Percentiles rank a stretch among this genome's conserved stretches.
Evolutionary conservation across 2,797 vertebrate species (phyloP).

Genomic region (Poecile montanus): DNA sequence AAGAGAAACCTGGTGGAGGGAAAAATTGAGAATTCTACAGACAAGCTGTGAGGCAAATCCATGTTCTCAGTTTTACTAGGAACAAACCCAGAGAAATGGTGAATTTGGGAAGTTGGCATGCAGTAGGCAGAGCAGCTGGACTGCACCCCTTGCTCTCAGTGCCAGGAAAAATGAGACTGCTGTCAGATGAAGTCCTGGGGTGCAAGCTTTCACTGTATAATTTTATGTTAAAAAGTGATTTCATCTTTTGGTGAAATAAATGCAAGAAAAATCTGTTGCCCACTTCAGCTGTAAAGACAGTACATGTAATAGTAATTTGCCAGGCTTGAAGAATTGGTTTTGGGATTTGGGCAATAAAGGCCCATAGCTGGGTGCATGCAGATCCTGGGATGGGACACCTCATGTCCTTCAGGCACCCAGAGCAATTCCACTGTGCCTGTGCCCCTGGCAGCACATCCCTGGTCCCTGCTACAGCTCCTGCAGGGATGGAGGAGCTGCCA

Average conservation of each 20-base stretch:
- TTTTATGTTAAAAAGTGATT: background rate
- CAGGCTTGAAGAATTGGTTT: background rate
- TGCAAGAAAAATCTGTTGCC: background rate
- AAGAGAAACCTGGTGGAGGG: background rate
- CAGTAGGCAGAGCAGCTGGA: background rate
- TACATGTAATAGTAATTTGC: background rate
- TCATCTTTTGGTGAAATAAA: background rate
- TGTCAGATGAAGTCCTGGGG: background rate
- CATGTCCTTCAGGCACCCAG: background rate
- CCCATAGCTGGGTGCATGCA: rapidly evolving
- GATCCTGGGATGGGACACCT: background rate
- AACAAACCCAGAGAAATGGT: background rate
- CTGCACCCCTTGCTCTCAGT: background rate
- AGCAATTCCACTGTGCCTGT: background rate
- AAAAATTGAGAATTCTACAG: background rate
- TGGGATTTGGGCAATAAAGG: background rate
- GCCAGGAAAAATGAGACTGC: background rate
- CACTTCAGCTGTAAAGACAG: background rate
- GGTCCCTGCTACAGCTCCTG: background rate
- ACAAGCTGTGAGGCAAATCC: background rate
- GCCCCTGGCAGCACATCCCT: background rate
- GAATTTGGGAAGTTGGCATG: background rate
- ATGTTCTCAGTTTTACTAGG: background rate
- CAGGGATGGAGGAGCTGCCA: background rate
- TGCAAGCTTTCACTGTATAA: background rate